Evolutionary conservation across 2,113 vertebrate species (phyloP).

Genomic region (Odocoileus virginianus): DNA sequence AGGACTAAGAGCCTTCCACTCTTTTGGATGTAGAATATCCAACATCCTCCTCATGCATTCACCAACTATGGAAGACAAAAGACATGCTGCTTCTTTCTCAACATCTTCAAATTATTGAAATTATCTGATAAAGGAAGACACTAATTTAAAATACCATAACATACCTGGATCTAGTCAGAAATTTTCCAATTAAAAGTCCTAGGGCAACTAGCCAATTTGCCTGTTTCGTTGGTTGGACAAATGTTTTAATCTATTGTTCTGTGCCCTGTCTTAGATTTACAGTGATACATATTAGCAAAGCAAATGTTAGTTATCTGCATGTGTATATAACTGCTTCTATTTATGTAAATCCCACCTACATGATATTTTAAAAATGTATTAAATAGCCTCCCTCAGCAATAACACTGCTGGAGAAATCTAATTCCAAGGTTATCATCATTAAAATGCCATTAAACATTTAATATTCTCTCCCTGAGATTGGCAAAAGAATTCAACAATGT

Average conservation of each 20-base stretch:
- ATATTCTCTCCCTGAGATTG: not conserved
- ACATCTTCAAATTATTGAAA: not conserved
- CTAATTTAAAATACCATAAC: not conserved
- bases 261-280: not conserved
- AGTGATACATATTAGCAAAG: not conserved
- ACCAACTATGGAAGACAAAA: not conserved
- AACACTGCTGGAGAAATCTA: not conserved
- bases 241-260: not conserved
- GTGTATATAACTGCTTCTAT: not conserved
- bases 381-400: not conserved
- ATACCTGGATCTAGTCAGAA: not conserved
- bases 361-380: not conserved
- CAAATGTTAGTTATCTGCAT: not conserved
- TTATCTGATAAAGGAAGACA: not conserved
- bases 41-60: not conserved
- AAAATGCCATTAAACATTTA: not conserved
- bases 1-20: not conserved
- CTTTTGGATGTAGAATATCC: not conserved
- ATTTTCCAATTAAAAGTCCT: not conserved
- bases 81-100: not conserved
- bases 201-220: not conserved
- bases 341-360: not conserved
- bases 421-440: not conserved
- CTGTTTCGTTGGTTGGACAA: not conserved
- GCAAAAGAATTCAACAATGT: not conserved